phyloP scores from a whole-genome alignment of 2,113 vertebrate species.

The Galeopterus variegatus region DNA sequence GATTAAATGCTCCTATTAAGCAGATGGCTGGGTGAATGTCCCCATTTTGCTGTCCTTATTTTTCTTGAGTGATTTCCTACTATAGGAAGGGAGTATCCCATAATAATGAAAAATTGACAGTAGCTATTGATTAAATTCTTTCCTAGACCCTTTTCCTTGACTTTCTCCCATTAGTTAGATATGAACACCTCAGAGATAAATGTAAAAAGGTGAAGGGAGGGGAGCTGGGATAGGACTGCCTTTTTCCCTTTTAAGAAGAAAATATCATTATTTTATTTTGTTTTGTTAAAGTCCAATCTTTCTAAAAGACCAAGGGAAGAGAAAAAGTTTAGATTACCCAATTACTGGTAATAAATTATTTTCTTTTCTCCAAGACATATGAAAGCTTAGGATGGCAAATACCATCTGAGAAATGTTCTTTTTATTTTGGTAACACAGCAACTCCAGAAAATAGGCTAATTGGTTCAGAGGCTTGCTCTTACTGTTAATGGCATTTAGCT shows the following conservation, averaged over 20 bases:
- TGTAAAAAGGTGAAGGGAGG: slow-evolving; percentile 43
- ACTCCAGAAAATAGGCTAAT: slow-evolving; percentile 76
- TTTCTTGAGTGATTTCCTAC: slow-evolving; percentile 85
- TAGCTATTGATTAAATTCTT: slow-evolving; percentile 82
- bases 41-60: slow-evolving; percentile 72
- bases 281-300: slow-evolving; percentile 64
- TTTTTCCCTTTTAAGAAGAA: slow-evolving; percentile 58
- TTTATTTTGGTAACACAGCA: slow-evolving; percentile 72
- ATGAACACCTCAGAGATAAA: slow-evolving; percentile 70
- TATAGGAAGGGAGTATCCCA: slow-evolving; percentile 84
- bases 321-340: slow-evolving; percentile 61
- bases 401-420: slow-evolving; percentile 83
- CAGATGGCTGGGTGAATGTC: slow-evolving; percentile 71
- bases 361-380: slow-evolving; percentile 73
- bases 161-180: slow-evolving; percentile 78
- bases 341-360: slow-evolving; percentile 79
- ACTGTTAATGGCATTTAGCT: slow-evolving; percentile 76
- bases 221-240: not conserved
- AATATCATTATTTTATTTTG: slow-evolving; percentile 52
- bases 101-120: slow-evolving; percentile 85
- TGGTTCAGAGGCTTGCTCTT: slow-evolving; percentile 68
- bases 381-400: slow-evolving; percentile 77
- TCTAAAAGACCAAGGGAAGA: slow-evolving; percentile 67
- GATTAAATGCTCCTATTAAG: slow-evolving; percentile 81
- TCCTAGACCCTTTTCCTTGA: slow-evolving; percentile 66